phyloP scores from a whole-genome alignment of 2,113 vertebrate species.

The Marmota flaviventris region DNA sequence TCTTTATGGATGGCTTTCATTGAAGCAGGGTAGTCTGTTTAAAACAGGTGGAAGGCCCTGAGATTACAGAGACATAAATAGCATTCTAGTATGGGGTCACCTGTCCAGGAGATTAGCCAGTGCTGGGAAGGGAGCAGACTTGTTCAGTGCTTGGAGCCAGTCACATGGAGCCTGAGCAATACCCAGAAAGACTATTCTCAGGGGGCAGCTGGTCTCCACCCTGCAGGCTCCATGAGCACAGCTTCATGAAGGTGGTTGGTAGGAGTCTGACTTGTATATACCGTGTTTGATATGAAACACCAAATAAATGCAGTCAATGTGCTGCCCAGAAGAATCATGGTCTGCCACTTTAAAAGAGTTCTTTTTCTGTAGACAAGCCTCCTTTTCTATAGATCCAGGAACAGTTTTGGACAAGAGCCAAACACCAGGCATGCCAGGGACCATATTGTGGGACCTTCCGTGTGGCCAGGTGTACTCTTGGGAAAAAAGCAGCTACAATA shows the following conservation, averaged over 20 bases:
- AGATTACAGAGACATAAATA: not conserved
- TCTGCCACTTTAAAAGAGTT: not conserved
- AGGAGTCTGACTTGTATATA: not conserved
- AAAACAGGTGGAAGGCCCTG: not conserved
- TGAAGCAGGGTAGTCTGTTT: not conserved
- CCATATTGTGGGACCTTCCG: rapidly evolving
- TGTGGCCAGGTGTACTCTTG: not conserved
- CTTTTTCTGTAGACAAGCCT: not conserved
- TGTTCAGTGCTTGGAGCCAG: not conserved
- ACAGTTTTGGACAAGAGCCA: not conserved
- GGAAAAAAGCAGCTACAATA: not conserved
- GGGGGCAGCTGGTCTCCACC: too few species aligned
- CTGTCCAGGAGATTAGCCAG: rapidly evolving
- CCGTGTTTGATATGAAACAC: not conserved
- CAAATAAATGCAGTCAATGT: too few species aligned
- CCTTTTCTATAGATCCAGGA: not conserved
- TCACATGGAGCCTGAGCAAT: not conserved
- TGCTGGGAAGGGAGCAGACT: not conserved
- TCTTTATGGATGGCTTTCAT: not conserved
- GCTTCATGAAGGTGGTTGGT: not conserved
- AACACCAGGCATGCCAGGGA: not conserved
- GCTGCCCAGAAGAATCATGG: not conserved
- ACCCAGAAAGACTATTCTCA: not conserved
- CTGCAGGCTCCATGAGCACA: too few species aligned
- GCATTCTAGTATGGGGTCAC: not conserved